Percentiles rank a stretch among this genome's conserved stretches.
phyloP scores from a whole-genome alignment of 2,888 invertebrate genomes.

The Polietes domitor region DNA sequence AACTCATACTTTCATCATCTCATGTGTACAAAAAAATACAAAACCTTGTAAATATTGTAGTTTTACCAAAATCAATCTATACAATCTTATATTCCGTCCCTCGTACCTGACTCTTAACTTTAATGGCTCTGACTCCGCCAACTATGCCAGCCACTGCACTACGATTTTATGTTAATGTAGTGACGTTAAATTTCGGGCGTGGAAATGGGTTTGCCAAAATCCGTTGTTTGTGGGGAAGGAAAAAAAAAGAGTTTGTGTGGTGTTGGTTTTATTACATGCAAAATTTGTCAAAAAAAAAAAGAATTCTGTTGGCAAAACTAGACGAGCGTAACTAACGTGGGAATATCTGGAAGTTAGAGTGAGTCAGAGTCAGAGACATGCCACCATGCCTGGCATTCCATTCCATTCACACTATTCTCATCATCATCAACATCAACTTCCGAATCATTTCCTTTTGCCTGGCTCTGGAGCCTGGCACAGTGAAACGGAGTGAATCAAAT shows the following conservation, averaged over 20 bases:
- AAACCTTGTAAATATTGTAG: too few species aligned
- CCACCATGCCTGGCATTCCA: not conserved
- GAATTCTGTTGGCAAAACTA: constrained; percentile 45
- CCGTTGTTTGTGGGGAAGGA: constrained; percentile 52
- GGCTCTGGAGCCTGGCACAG: not conserved
- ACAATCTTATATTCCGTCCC: too few species aligned
- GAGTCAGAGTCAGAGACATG: not conserved
- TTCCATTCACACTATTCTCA: not conserved
- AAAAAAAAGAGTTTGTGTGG: constrained; percentile 51
- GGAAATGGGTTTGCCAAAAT: constrained; percentile 69
- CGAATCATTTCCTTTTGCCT: constrained; percentile 19
- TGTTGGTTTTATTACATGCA: constrained; percentile 78
- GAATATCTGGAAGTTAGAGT: constrained; percentile 59
- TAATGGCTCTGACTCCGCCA: not conserved
- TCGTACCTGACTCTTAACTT: too few species aligned
- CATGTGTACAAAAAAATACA: too few species aligned
- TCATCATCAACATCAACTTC: not conserved
- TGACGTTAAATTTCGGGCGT: constrained; percentile 73
- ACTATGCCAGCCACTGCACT: constrained; percentile 62
- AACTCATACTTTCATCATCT: too few species aligned
- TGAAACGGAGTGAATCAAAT: too few species aligned
- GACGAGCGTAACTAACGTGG: constrained; percentile 69
- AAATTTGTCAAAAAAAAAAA: constrained; percentile 73
- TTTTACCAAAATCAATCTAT: too few species aligned
- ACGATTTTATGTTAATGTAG: constrained; percentile 78